Evolutionary conservation across 1,140 invertebrate genomes (phyloP).

Genomic region (Aphelenchoides avenae): DNA sequence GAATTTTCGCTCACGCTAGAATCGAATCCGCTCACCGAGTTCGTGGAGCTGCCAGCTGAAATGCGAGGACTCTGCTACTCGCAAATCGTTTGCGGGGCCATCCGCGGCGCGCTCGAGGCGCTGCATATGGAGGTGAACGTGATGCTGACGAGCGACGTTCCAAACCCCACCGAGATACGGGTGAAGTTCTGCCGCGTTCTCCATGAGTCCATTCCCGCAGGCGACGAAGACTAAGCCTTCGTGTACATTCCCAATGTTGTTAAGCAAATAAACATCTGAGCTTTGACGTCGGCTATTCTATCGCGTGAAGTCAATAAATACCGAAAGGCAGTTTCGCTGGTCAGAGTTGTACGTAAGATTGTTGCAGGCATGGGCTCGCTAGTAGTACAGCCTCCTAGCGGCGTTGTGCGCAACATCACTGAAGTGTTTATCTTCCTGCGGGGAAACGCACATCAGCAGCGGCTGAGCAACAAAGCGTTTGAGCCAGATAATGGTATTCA

Average conservation of each 20-base stretch:
- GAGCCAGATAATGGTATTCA: no score
- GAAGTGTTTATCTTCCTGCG: constrained; percentile 43
- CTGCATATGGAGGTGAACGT: constrained; percentile 73
- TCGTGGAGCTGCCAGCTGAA: constrained; percentile 91
- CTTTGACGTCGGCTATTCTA: not conserved
- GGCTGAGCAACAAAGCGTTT: no score
- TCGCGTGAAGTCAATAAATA: not conserved
- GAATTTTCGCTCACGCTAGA: constrained; percentile 95
- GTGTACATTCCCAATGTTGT: not conserved
- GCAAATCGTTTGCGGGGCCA: constrained; percentile 84
- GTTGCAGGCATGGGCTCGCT: constrained; percentile 34
- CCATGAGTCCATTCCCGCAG: constrained; percentile 93
- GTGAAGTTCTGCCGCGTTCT: constrained; percentile 90
- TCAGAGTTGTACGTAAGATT: not conserved
- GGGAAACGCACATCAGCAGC: constrained; percentile 32
- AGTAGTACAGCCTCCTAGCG: constrained; percentile 34
- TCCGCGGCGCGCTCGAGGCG: constrained; percentile 97
- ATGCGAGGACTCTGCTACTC: constrained; percentile 80
- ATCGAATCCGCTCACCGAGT: constrained; percentile 91
- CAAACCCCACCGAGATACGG: constrained; percentile 92
- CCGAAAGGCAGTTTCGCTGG: not conserved
- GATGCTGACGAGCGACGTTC: constrained; percentile 77
- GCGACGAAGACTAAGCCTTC: constrained; percentile 77
- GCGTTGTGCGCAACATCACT: constrained; percentile 33
- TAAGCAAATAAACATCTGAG: constrained; percentile 1